Base-by-base conservation (phyloP, 2,113 vertebrate genomes). In the Paracyprichromis sp. region DNA sequence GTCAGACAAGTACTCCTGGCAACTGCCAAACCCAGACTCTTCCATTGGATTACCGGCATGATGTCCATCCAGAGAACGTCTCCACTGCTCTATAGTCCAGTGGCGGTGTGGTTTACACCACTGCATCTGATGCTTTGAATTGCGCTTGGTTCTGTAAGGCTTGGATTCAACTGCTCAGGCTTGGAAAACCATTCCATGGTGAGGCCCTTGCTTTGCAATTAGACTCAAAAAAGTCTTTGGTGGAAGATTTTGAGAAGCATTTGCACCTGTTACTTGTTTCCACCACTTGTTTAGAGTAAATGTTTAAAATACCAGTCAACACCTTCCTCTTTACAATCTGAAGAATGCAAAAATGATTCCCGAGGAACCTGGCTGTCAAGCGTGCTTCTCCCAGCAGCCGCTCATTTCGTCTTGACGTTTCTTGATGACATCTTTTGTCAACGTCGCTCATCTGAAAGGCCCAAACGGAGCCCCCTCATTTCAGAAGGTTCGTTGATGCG, bases 391-490 rank as follows among this genome's bases (percentile, higher is more conserved):
- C 29, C 16, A 79, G 82, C 89, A 86, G 92, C 86, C 53, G 50
- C 88, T 91, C 43, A 12, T 82, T 88, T 86, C 3, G 2, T 38
- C 34, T 40, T 14, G 21, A 80, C 12, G 50, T 26, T 76, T 85
- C 83, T 82, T 76, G 87, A 91, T 89, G 84, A 79, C 53, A 85
- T 69, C 87, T 92, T 86, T 92, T 82, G 73, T 85, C 86, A 63
- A 11, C 5, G 34, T 63, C 69, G 83, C 61, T 84, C 57, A n/a
- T 84, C 83, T 71, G 83, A 87, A 91, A 73, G 90, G 63, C 31
- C 59, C 24, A 47, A 91, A 88, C 8, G 45, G 83, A 83, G 87
- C 7, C 50, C 61, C 38, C 40, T 91, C 24, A 17, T 89, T 88
- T 89, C 45, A 8, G 82, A 36, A 43, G 16, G 38, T 90, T 63